Evolutionary conservation across 2,113 vertebrate genomes (phyloP).

Genomic region (Syngnathus scovelli): DNA sequence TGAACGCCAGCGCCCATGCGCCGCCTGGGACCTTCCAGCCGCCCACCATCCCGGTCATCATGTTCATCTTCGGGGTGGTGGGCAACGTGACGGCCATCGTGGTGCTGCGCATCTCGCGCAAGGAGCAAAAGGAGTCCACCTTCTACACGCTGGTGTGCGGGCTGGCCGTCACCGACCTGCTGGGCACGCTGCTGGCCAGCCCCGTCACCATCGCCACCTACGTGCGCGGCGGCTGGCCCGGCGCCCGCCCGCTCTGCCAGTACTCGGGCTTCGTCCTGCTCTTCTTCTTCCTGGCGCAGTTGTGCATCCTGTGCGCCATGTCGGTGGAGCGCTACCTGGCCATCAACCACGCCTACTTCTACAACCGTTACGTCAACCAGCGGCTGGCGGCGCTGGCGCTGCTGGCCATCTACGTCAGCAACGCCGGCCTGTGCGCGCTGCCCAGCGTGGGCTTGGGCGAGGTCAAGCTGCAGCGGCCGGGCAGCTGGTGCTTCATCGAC

Average conservation of each 20-base stretch:
- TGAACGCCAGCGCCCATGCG: constrained; percentile 14
- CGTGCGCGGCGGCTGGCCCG: constrained; percentile 82
- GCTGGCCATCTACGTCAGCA: constrained; percentile 79
- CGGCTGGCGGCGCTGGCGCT: constrained; percentile 82
- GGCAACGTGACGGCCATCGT: constrained; percentile 91
- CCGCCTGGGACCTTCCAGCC: constrained; percentile 9
- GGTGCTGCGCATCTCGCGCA: constrained; percentile 87
- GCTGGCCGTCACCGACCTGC: constrained; percentile 86
- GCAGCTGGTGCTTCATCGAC: constrained; percentile 95
- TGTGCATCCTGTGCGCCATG: constrained; percentile 95
- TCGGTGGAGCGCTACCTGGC: constrained; percentile 93
- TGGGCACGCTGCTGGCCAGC: constrained; percentile 91
- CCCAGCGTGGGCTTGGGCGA: constrained; percentile 82
- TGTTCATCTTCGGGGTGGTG: constrained; percentile 95
- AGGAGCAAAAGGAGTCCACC: constrained; percentile 92
- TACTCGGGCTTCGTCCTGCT: constrained; percentile 95
- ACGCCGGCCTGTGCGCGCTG: constrained; percentile 84
- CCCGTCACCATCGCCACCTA: constrained; percentile 93
- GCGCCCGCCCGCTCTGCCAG: constrained; percentile 79
- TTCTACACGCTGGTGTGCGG: constrained; percentile 95
- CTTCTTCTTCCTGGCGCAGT: constrained; percentile 89
- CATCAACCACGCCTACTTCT: constrained; percentile 97
- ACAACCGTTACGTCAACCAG: constrained; percentile 88
- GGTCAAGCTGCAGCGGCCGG: constrained; percentile 73
- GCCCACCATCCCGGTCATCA: constrained; percentile 83